Percentiles rank a stretch among this genome's conserved stretches.
Conservation (phyloP, 2,797 vertebrate species). For the Platalea minor region DNA sequence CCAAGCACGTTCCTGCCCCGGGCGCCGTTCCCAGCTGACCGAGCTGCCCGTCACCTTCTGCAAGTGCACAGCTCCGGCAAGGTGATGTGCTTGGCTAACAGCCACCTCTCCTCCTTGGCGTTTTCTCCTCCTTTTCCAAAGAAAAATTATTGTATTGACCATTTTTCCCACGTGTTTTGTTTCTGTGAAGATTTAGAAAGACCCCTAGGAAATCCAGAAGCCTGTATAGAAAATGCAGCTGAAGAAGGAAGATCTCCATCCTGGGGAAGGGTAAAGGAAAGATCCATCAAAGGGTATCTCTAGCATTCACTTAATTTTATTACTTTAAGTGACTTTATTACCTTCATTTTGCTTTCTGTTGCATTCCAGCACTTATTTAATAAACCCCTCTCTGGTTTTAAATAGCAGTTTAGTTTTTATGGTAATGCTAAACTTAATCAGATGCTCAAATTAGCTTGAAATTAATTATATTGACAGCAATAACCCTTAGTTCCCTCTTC, state of each 20-base stretch:
- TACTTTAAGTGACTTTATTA: slow-evolving; percentile 35
- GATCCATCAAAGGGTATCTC: slow-evolving; percentile 25
- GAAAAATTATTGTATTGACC: rapidly evolving
- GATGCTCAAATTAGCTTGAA: slow-evolving; percentile 60
- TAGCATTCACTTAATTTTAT: slow-evolving; percentile 28
- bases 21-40: rapidly evolving
- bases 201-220: neutral
- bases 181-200: neutral
- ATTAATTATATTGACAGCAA: slow-evolving; percentile 51
- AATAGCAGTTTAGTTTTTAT: slow-evolving; percentile 44
- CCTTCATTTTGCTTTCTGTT: slow-evolving; percentile 45
- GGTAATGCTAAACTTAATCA: slow-evolving; percentile 60
- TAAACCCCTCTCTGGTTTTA: slow-evolving; percentile 30
- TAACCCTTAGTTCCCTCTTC: slow-evolving; percentile 7
- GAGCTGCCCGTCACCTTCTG: neutral
- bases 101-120: rapidly evolving
- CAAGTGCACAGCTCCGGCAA: neutral
- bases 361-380: slow-evolving; percentile 43
- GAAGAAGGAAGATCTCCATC: neutral
- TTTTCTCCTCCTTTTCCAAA: neutral
- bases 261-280: neutral
- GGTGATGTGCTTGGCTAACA: rapidly evolving
- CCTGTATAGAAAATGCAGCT: neutral
- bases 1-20: rapidly evolving
- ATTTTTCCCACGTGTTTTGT: rapidly evolving